phyloP scores from a whole-genome alignment of 2,113 vertebrate species.

The Tylochromis polylepis region DNA sequence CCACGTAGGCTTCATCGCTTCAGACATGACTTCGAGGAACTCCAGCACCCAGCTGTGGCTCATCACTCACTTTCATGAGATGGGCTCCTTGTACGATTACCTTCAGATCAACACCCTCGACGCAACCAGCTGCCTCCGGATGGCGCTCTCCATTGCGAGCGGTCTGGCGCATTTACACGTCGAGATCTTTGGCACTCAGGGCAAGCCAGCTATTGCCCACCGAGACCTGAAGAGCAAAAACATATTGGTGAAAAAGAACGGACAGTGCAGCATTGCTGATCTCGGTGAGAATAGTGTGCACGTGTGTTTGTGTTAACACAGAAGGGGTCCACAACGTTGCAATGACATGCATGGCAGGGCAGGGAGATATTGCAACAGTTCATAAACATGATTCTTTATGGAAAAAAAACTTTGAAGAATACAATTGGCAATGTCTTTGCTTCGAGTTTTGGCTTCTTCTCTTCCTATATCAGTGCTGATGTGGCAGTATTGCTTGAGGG shows the following conservation, averaged over 20 bases:
- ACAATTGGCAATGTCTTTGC: neutral
- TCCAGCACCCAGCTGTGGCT: conserved; percentile 98
- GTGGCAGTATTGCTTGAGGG: neutral
- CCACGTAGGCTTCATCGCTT: conserved; percentile 86
- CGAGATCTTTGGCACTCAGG: conserved; percentile 98
- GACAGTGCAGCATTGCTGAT: conserved; percentile 97
- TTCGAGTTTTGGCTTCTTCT: neutral
- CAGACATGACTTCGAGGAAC: conserved; percentile 98
- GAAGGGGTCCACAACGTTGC: neutral
- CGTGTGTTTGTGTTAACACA: neutral
- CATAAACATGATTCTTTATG: neutral
- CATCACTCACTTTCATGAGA: conserved; percentile 97
- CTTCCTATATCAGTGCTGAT: neutral
- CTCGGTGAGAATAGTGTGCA: conserved; percentile 76
- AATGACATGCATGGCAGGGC: neutral
- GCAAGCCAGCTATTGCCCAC: conserved; percentile 95
- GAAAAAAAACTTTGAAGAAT: neutral
- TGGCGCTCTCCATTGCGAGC: conserved; percentile 91
- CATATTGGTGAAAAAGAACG: conserved; percentile 94
- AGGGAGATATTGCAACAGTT: neutral
- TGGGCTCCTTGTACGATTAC: conserved; percentile 96
- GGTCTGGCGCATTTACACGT: conserved; percentile 94
- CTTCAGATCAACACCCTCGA: conserved; percentile 93
- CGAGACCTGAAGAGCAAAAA: conserved; percentile 99
- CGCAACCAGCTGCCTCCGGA: conserved; percentile 86